phyloP scores from a whole-genome alignment of 2,797 vertebrate species.

The Argyrosomus regius region DNA sequence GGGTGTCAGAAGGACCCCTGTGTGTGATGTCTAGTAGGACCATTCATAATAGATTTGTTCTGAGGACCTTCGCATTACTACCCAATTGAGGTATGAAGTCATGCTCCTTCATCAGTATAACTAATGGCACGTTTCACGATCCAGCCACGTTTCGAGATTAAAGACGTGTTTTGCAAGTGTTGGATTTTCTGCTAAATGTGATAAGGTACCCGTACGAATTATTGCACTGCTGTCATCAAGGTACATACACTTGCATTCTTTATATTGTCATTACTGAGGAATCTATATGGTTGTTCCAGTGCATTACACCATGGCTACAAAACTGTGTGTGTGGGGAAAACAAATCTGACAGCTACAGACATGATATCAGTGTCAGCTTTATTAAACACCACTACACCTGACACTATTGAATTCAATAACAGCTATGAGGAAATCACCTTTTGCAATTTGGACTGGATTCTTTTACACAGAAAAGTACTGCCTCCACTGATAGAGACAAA shows the following conservation, averaged over 20 bases:
- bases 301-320: slow-evolving; percentile 55
- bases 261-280: slow-evolving; percentile 56
- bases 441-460: slow-evolving; percentile 17
- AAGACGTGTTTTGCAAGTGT: slow-evolving; percentile 60
- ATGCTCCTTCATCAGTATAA: slow-evolving; percentile 83
- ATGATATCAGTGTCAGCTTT: slow-evolving; percentile 40
- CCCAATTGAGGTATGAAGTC: slow-evolving; percentile 84
- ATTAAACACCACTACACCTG: slow-evolving; percentile 31
- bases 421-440: slow-evolving; percentile 15
- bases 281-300: slow-evolving; percentile 66
- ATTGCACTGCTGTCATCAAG: slow-evolving; percentile 62
- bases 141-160: slow-evolving; percentile 73
- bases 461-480: slow-evolving; percentile 20
- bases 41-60: slow-evolving; percentile 86
- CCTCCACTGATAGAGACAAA: slow-evolving; percentile 45
- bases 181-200: slow-evolving; percentile 75
- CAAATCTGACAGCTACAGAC: slow-evolving; percentile 44
- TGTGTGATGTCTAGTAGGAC: slow-evolving; percentile 70
- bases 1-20: slow-evolving; percentile 62
- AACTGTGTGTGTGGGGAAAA: slow-evolving; percentile 16
- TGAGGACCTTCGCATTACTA: slow-evolving; percentile 78
- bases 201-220: slow-evolving; percentile 66
- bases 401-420: slow-evolving; percentile 26
- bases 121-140: slow-evolving; percentile 77
- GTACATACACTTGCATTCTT: slow-evolving; percentile 44